These are phyloP conservation scores for Sussaba pulchella DNA, from an alignment of 2,888 invertebrate genomes.

Conservation along the genomic window DNA sequence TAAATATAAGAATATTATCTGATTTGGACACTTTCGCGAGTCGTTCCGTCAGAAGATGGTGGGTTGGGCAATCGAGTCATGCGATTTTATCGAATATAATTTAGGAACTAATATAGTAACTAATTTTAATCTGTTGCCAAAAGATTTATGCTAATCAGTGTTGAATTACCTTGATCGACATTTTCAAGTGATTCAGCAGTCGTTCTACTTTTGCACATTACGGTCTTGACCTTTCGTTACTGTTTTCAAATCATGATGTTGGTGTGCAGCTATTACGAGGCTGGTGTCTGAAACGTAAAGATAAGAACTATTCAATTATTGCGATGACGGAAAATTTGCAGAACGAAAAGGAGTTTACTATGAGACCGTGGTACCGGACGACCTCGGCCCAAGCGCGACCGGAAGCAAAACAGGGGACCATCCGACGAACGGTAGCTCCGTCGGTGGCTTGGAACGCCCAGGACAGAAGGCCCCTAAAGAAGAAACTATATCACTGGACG, in stretches of 20 bases:
- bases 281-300: constrained; percentile 55
- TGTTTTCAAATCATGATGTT: constrained; percentile 2
- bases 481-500: constrained; percentile 78
- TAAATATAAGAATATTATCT: constrained; percentile 62
- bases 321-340: constrained; percentile 79
- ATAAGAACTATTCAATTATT: constrained; percentile 24
- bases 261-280: constrained; percentile 54
- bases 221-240: constrained; percentile 32
- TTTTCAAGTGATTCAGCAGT: constrained; percentile 46
- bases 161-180: constrained; percentile 46
- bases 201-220: constrained; percentile 28
- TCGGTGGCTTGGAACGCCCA: constrained; percentile 71
- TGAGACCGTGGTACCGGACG: constrained; percentile 83
- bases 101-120: constrained; percentile 46
- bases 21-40: constrained; percentile 42
- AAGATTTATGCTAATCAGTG: constrained; percentile 35
- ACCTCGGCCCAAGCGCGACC: constrained; percentile 80
- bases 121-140: constrained; percentile 43
- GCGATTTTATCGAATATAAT: constrained; percentile 32
- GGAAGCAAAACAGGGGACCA: constrained; percentile 77
- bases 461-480: constrained; percentile 67
- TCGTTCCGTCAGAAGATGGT: constrained; percentile 14
- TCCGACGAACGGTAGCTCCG: constrained; percentile 72
- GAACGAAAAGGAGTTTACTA: constrained; percentile 85
- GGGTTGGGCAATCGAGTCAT: constrained; percentile 49